A percentile compares a stretch with the other conserved stretches of the same genome.
These are phyloP conservation scores for Nasonia vitripennis DNA, from an alignment of 1,140 invertebrate species.

Conservation along the genomic window DNA sequence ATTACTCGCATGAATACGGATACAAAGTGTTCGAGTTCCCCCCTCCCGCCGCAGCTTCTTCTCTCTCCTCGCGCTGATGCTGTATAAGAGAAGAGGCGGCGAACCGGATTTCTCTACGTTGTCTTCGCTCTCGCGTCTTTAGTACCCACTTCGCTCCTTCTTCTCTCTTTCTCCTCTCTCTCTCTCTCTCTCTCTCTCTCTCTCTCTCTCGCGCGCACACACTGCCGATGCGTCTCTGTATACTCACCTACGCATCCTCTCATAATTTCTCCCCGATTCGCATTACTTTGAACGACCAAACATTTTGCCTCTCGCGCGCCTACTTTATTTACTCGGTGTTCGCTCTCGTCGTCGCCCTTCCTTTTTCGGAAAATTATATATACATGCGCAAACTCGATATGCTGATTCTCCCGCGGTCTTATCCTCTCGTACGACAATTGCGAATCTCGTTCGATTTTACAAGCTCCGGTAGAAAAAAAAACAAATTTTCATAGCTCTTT, in stretches of 20 bases:
- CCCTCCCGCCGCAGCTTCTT: neutral
- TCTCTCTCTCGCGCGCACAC: too few relatives aligned
- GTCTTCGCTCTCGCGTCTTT: constrained; percentile 49
- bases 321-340: constrained; percentile 54
- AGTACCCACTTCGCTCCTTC: constrained; percentile 42
- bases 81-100: constrained; percentile 31
- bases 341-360: constrained; percentile 5
- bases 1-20: constrained; percentile 55
- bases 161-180: constrained; percentile 4
- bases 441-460: constrained; percentile 3
- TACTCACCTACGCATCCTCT: neutral
- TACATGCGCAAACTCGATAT: neutral
- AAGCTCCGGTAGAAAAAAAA: neutral
- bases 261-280: constrained; percentile 51
- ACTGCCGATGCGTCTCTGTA: neutral
- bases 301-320: constrained; percentile 48
- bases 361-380: neutral
- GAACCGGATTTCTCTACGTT: constrained; percentile 55
- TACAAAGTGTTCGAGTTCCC: constrained; percentile 51
- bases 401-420: too few relatives aligned
- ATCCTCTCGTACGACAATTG: neutral
- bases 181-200: neutral
- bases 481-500: neutral
- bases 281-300: constrained; percentile 54
- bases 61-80: neutral